Percentiles rank a stretch among this genome's conserved stretches.
Conservation (phyloP, 2,797 vertebrate genomes). For the Tokudaia muenninki region DNA sequence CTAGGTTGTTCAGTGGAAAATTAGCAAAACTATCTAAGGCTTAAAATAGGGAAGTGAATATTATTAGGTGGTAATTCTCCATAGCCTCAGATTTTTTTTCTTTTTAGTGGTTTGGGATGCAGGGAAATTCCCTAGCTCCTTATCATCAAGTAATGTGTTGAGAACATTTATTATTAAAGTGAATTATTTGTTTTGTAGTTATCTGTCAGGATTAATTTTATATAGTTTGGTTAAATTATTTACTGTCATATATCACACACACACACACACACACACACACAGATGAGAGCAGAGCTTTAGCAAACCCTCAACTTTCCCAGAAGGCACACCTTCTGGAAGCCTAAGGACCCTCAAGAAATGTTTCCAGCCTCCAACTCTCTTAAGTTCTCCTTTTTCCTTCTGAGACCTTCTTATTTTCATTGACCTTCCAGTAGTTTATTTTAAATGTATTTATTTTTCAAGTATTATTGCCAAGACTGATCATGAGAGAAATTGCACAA, state of each 20-base stretch:
- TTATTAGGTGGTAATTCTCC: neutral
- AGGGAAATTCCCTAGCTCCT: no score
- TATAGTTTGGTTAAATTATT: neutral
- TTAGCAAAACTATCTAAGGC: neutral
- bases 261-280: no score
- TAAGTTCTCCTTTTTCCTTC: neutral
- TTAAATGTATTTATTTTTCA: slow-evolving; percentile 43
- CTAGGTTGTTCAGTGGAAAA: neutral
- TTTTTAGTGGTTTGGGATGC: neutral
- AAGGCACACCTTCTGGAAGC: neutral
- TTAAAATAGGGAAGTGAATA: neutral
- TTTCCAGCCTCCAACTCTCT: neutral
- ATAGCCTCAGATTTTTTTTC: neutral
- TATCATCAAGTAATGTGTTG: neutral
- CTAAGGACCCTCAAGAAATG: neutral
- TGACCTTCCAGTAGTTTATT: slow-evolving; percentile 46
- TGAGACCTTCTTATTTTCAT: neutral
- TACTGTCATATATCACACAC: neutral
- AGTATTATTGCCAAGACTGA: slow-evolving; percentile 40
- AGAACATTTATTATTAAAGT: neutral
- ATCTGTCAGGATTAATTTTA: neutral
- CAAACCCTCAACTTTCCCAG: neutral
- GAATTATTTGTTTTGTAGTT: neutral
- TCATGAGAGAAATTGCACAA: slow-evolving; percentile 34
- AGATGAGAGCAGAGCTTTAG: neutral